These are phyloP conservation scores for Bergia sp. DNA, from an alignment of 92 coral and sea anemone genomes.

Conservation along the genomic window DNA sequence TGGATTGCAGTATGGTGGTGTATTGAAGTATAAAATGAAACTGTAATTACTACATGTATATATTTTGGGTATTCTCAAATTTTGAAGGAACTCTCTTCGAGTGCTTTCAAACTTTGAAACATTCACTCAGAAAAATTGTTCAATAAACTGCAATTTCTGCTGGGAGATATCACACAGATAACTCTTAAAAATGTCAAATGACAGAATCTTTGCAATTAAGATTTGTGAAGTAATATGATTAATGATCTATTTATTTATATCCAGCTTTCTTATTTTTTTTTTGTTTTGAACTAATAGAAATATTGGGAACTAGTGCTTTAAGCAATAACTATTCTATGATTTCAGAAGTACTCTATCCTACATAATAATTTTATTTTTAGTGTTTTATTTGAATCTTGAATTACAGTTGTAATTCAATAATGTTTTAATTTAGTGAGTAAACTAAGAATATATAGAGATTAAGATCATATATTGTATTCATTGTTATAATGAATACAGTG, in stretches of 20 bases:
- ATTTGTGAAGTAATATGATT: neutral
- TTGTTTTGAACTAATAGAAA: neutral
- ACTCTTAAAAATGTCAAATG: too few species aligned
- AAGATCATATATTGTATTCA: neutral
- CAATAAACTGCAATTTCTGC: neutral
- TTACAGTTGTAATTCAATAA: too few species aligned
- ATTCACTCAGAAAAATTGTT: neutral
- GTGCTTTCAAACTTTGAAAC: neutral
- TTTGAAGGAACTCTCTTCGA: neutral
- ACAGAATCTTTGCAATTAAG: too few species aligned
- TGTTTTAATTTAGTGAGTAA: neutral
- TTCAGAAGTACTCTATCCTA: neutral
- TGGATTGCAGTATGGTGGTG: neutral
- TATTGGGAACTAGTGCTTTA: neutral
- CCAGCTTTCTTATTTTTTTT: neutral
- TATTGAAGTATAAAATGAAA: too few species aligned
- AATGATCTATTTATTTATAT: neutral
- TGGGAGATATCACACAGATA: neutral
- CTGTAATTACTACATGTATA: too few species aligned
- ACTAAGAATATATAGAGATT: neutral
- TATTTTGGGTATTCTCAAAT: too few species aligned
- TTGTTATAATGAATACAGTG: neutral
- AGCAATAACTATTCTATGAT: neutral
- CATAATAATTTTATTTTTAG: neutral
- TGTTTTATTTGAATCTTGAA: neutral